A percentile compares a stretch with the other conserved stretches of the same genome.
Evolutionary conservation across 2,888 invertebrate genomes (phyloP).

Genomic region (Hirtodrosophila trivittata): DNA sequence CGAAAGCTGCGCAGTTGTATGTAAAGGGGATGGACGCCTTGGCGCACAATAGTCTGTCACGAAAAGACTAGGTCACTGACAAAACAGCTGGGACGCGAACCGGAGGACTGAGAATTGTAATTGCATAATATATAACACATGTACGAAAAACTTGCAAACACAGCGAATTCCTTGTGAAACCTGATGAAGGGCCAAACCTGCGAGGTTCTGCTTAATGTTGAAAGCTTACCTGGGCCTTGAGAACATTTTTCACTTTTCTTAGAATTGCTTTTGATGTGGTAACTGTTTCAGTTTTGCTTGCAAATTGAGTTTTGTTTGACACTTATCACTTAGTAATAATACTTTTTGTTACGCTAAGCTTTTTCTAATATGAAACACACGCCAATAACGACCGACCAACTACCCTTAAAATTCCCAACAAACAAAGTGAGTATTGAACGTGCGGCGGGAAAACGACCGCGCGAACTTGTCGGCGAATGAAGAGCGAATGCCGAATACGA

Average conservation of each 20-base stretch:
- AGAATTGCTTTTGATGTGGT: slow-evolving; percentile 53
- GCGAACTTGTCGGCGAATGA: slow-evolving; percentile 50
- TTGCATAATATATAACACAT: slow-evolving; percentile 60
- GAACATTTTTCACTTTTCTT: slow-evolving; percentile 72
- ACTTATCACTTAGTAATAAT: slow-evolving; percentile 55
- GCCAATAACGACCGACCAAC: slow-evolving; percentile 37
- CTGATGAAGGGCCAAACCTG: slow-evolving; percentile 4
- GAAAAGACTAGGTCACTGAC: slow-evolving; percentile 65
- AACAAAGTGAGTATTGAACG: slow-evolving; percentile 48
- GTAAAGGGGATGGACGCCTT: slow-evolving; percentile 16
- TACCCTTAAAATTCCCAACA: slow-evolving; percentile 37
- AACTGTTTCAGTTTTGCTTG: slow-evolving; percentile 25
- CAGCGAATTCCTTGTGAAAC: slow-evolving; percentile 37
- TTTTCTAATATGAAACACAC: slow-evolving; percentile 41
- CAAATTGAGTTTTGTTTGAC: slow-evolving; percentile 34
- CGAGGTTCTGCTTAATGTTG: not conserved
- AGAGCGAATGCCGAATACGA: slow-evolving; percentile 39
- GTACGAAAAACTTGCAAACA: slow-evolving; percentile 37
- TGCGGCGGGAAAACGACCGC: slow-evolving; percentile 36
- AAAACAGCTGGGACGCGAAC: slow-evolving; percentile 63
- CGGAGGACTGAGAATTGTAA: slow-evolving; percentile 10
- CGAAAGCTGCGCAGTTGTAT: slow-evolving; percentile 63
- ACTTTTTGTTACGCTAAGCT: slow-evolving; percentile 45
- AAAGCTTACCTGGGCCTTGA: slow-evolving; percentile 81
- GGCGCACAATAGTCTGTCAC: slow-evolving; percentile 62